Evolutionary conservation across 2,888 invertebrate genomes (phyloP).

Genomic region (Leptinotarsa tumamoca): DNA sequence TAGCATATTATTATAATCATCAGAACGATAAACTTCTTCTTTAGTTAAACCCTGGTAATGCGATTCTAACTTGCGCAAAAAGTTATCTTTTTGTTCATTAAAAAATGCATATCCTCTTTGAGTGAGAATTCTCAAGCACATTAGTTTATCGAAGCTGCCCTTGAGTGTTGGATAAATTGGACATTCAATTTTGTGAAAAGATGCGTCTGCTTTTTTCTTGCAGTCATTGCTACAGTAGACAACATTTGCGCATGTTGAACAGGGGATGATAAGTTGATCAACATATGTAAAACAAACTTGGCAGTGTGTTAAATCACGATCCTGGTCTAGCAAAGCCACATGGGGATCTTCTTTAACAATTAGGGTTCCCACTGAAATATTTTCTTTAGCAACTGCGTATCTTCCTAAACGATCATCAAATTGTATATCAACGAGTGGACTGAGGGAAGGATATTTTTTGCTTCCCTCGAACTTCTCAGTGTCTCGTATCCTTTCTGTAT

Average conservation of each 20-base stretch:
- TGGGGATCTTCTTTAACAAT: constrained; percentile 1
- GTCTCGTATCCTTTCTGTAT: neutral
- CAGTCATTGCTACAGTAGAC: constrained; percentile 4
- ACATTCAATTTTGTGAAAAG: constrained; percentile 2
- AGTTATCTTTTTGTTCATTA: neutral
- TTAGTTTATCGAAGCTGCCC: neutral
- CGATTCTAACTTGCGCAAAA: neutral
- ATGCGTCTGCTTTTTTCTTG: neutral
- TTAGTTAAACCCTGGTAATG: neutral
- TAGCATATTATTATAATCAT: constrained; percentile 5
- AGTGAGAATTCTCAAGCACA: neutral
- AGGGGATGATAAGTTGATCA: neutral
- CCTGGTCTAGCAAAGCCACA: neutral
- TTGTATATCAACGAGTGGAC: neutral
- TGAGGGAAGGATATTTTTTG: neutral
- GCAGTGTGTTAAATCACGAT: neutral
- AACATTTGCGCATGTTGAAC: neutral
- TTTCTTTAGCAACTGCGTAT: constrained; percentile 6
- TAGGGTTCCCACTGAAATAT: neutral
- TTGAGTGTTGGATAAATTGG: neutral
- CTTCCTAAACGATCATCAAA: neutral
- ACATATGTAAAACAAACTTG: neutral
- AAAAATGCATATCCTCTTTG: neutral
- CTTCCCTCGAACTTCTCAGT: neutral
- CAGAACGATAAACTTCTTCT: neutral